phyloP scores from a whole-genome alignment of 2,797 vertebrate genomes.

The Sebastes umbrosus region DNA sequence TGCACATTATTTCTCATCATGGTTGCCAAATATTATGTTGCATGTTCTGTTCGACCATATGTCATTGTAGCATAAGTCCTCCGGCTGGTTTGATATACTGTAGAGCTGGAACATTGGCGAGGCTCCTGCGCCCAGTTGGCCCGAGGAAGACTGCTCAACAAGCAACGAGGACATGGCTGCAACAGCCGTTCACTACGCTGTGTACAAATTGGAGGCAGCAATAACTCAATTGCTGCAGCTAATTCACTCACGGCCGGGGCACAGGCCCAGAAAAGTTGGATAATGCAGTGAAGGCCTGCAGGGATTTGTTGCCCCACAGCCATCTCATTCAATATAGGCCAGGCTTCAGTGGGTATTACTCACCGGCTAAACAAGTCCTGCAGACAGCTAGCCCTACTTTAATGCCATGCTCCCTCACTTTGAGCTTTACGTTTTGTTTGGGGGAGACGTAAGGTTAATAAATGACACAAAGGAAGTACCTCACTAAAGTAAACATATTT shows the following conservation, averaged over 20 bases:
- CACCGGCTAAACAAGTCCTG: slow-evolving; percentile 77
- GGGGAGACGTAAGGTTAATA: slow-evolving; percentile 41
- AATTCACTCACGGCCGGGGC: slow-evolving; percentile 82
- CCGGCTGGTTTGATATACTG: slow-evolving; percentile 16
- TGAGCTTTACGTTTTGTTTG: slow-evolving; percentile 55
- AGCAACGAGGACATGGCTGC: slow-evolving; percentile 69
- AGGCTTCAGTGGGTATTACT: slow-evolving; percentile 78
- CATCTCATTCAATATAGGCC: slow-evolving; percentile 82
- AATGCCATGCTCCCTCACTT: slow-evolving; percentile 64
- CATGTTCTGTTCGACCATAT: slow-evolving; percentile 31
- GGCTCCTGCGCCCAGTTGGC: slow-evolving; percentile 52
- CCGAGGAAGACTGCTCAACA: slow-evolving; percentile 63
- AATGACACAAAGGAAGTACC: slow-evolving; percentile 26
- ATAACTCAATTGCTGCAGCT: slow-evolving; percentile 85
- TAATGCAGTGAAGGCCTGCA: slow-evolving; percentile 81
- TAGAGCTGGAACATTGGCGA: slow-evolving; percentile 28
- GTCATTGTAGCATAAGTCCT: slow-evolving; percentile 26
- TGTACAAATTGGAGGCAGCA: slow-evolving; percentile 84
- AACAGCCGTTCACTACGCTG: slow-evolving; percentile 78
- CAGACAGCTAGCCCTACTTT: slow-evolving; percentile 75
- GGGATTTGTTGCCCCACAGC: slow-evolving; percentile 83
- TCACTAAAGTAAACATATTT: background rate
- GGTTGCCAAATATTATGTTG: slow-evolving; percentile 26
- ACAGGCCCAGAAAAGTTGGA: slow-evolving; percentile 81
- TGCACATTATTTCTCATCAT: background rate